Conservation (phyloP, 1,140 invertebrate genomes). For the Pogonomyrmex californicus region DNA sequence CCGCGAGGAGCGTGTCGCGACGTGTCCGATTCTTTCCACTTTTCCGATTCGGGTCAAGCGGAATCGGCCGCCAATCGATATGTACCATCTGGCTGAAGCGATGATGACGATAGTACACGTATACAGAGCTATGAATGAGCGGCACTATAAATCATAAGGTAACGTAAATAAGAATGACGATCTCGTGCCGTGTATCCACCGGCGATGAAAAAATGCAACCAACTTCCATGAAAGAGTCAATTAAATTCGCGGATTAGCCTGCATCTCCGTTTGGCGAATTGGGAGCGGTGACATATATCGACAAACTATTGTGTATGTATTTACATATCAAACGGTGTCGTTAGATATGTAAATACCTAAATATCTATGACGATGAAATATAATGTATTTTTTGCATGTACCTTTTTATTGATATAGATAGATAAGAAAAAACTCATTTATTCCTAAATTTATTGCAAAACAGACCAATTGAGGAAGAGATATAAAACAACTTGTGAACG, state of each 20-base stretch:
- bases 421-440: not conserved
- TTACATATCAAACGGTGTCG: not conserved
- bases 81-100: constrained; percentile 40
- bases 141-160: constrained; percentile 36
- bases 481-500: not conserved
- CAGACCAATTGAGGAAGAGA: not conserved
- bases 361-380: not conserved
- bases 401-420: not conserved
- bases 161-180: constrained; percentile 33
- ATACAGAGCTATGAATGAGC: constrained; percentile 9
- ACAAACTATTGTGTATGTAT: not conserved
- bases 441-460: not conserved
- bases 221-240: constrained; percentile 24
- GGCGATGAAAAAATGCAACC: constrained; percentile 16
- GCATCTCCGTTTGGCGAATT: not conserved
- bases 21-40: constrained; percentile 32
- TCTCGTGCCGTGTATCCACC: not conserved
- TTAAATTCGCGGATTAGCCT: constrained; percentile 20
- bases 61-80: constrained; percentile 49
- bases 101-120: constrained; percentile 20
- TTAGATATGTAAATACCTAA: not conserved
- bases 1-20: constrained; percentile 11
- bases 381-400: not conserved
- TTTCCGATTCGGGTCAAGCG: constrained; percentile 52
- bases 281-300: not conserved